phyloP scores from a whole-genome alignment of 2,888 invertebrate species.

The Julus scanicus region DNA sequence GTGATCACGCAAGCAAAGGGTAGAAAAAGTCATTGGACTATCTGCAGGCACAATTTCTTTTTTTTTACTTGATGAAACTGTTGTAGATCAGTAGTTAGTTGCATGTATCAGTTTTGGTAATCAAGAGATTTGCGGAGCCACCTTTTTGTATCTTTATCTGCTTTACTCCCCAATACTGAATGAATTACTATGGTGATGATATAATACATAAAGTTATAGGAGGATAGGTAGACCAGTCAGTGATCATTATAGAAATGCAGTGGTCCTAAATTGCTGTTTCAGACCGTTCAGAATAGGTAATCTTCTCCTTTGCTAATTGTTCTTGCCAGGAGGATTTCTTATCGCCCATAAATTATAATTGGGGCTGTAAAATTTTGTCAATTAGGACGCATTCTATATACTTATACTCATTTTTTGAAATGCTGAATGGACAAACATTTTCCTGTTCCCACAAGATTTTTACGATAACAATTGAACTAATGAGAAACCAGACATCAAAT shows the following conservation, averaged over 20 bases:
- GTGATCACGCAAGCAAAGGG: not conserved
- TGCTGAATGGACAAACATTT: not conserved
- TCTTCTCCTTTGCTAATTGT: not conserved
- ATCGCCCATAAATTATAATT: slow-evolving; percentile 41
- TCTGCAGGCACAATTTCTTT: not conserved
- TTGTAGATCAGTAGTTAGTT: slow-evolving; percentile 4
- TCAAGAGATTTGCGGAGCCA: not conserved
- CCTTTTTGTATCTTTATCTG: not conserved
- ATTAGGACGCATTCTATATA: not conserved
- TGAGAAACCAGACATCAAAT: not conserved
- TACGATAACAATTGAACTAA: not conserved
- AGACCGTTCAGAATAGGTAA: not conserved
- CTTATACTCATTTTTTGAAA: not conserved
- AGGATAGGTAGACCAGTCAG: not conserved
- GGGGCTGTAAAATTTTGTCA: slow-evolving; percentile 24
- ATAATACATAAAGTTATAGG: not conserved
- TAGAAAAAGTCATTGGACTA: slow-evolving; percentile 39
- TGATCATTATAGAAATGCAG: not conserved
- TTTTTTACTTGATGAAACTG: not conserved
- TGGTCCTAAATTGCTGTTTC: not conserved
- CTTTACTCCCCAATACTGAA: not conserved
- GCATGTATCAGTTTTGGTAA: not conserved
- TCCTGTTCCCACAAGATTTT: not conserved
- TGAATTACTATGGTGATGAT: not conserved
- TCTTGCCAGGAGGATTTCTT: not conserved